These are phyloP conservation scores for Ammodytes dubius DNA, from an alignment of 2,113 vertebrate species.

Conservation along the genomic window DNA sequence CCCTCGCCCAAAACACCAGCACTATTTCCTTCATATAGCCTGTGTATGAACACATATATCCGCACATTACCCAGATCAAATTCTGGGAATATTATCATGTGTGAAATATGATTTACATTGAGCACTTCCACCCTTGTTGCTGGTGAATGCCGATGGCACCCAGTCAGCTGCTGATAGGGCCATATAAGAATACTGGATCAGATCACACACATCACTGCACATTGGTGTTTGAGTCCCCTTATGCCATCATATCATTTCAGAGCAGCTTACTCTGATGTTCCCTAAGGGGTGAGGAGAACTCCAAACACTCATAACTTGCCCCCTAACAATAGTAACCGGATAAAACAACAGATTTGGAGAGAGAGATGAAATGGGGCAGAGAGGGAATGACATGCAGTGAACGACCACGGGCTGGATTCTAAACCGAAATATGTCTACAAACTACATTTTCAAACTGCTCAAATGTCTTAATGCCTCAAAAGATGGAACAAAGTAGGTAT, in stretches of 20 bases:
- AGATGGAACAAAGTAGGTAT: background rate
- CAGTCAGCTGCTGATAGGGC: background rate
- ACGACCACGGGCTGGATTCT: too few species aligned
- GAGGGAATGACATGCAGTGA: too few species aligned
- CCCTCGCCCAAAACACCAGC: too few species aligned
- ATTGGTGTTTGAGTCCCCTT: background rate
- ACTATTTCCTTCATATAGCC: too few species aligned
- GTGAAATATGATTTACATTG: background rate
- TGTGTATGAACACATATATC: too few species aligned
- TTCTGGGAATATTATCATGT: too few species aligned
- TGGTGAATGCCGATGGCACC: background rate
- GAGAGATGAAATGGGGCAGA: too few species aligned
- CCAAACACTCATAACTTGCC: background rate
- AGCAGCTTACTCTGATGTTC: background rate
- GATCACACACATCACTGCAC: background rate
- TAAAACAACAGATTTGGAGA: too few species aligned
- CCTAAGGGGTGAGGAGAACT: background rate
- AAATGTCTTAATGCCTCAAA: background rate
- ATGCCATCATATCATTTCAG: background rate
- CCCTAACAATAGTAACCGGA: background rate
- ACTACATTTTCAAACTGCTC: background rate
- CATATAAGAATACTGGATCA: background rate
- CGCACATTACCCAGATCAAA: too few species aligned
- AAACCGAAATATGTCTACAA: background rate
- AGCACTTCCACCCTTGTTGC: slow-evolving; percentile 14